Evolutionary conservation across 1,140 invertebrate species (phyloP), one percentile per base, ranked within the genome.

Genomic region (Araneus ventricosus): DNA sequence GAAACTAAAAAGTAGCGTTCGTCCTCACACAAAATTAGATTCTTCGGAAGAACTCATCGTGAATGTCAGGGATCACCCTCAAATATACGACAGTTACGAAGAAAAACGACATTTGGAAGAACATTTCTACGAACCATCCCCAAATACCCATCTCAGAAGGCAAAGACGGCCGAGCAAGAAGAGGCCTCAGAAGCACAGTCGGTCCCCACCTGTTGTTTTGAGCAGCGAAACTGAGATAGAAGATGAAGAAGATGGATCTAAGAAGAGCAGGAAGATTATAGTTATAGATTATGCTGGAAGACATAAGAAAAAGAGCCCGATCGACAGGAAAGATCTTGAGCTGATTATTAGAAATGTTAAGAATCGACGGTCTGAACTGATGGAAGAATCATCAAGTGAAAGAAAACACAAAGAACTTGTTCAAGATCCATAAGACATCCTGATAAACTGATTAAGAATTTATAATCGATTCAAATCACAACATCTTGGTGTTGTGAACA

Each of bases 211-310:
- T 8, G 85, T 93, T 20, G 67, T 93, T 87, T 37, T 93, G 20
- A 93, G 85, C 27, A 84, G 91, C 22, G 91, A 93, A 79, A 93
- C 91, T 4, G 82, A 86, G 14, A 70, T 92, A 7, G 91, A 93
- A 80, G 89, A 84, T 20, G 91, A 88, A 41, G 91, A 93, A 79
- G 91, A 93, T 39, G 91, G 91, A 1, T 79, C 85, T 6, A 93
- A 88, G 34, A 93, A 93, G 70, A 87, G 57, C 59, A 52, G 91
- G 14, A 93, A 93, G 45, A 93, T 93, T 34, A 93, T 93, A 8
- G 91, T 93, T 24, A 93, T 93, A 27, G 91, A 93, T 30, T 93
- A 93, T 61, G 91, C 91, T 8, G 91, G 91, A 24, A 93, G 37
- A 63, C 91, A 82, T 17, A 87, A 93, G 41, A 93, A 88, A 10